These are phyloP conservation scores for Brachypteracias leptosomus DNA, from an alignment of 2,113 vertebrate species.

Conservation along the genomic window DNA sequence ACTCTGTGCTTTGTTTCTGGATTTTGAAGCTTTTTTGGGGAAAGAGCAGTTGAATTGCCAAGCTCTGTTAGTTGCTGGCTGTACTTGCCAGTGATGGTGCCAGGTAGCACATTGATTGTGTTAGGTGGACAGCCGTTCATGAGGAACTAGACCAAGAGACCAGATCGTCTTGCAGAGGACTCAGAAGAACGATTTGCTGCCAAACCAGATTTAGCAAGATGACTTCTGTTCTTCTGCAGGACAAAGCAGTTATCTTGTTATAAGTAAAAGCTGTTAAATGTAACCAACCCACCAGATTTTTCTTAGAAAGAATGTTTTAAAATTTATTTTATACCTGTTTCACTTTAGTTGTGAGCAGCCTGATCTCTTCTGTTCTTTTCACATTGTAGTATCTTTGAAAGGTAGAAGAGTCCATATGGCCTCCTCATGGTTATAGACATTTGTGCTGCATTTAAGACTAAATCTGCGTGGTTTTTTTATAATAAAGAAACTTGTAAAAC, in stretches of 20 bases:
- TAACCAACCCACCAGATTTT: background rate
- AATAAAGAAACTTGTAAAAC: background rate
- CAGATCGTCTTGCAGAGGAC: background rate
- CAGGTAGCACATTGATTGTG: background rate
- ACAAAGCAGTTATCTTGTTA: background rate
- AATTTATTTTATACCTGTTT: background rate
- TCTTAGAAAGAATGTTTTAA: background rate
- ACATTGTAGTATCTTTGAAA: background rate
- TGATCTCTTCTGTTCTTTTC: background rate
- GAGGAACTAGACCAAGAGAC: background rate
- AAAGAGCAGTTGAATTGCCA: background rate
- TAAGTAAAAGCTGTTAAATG: background rate
- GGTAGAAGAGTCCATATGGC: background rate
- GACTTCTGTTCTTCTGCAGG: background rate
- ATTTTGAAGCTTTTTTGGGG: background rate
- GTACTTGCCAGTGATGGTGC: background rate
- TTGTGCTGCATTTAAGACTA: background rate
- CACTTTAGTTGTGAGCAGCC: background rate
- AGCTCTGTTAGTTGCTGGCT: background rate
- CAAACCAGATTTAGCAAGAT: background rate
- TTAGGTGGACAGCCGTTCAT: background rate
- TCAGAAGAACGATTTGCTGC: background rate
- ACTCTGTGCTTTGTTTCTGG: background rate
- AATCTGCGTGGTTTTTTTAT: background rate
- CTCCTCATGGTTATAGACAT: background rate